Conservation (phyloP, 2,797 vertebrate species). For the Gymnothorax reevesii region DNA sequence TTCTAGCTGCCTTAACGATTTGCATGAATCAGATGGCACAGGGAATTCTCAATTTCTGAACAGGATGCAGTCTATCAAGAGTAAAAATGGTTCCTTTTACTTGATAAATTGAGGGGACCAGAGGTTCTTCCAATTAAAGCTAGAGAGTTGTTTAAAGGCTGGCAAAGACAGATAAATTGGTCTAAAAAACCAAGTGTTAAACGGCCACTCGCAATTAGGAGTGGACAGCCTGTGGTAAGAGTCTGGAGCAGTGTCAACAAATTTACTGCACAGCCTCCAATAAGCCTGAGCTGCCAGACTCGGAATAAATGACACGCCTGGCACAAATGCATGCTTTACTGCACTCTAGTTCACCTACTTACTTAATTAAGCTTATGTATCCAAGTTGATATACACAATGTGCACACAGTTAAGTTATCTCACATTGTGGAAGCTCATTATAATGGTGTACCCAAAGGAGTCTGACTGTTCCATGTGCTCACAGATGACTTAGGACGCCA, state of each 20-base stretch:
- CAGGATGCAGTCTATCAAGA: slow-evolving; percentile 65
- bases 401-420: slow-evolving; percentile 20
- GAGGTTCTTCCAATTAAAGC: slow-evolving; percentile 70
- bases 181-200: slow-evolving; percentile 39
- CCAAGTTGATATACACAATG: slow-evolving; percentile 25
- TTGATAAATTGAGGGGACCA: slow-evolving; percentile 69
- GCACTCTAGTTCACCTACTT: background rate
- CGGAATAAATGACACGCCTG: slow-evolving; percentile 41
- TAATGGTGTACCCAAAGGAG: background rate
- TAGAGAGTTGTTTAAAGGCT: slow-evolving; percentile 58
- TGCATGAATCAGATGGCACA: slow-evolving; percentile 14
- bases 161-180: slow-evolving; percentile 48
- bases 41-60: slow-evolving; percentile 40
- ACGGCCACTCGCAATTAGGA: slow-evolving; percentile 66
- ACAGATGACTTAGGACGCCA: background rate
- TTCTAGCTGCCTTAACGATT: background rate
- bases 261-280: slow-evolving; percentile 50
- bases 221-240: slow-evolving; percentile 56
- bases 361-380: slow-evolving; percentile 38
- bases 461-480: background rate
- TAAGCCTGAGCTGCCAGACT: slow-evolving; percentile 43
- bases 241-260: slow-evolving; percentile 50
- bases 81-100: slow-evolving; percentile 71
- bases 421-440: slow-evolving; percentile 21
- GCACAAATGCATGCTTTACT: slow-evolving; percentile 23